Percentiles rank a stretch among this genome's conserved stretches.
phyloP scores from a whole-genome alignment of 2,113 vertebrate species.

The Nerophis ophidion region DNA sequence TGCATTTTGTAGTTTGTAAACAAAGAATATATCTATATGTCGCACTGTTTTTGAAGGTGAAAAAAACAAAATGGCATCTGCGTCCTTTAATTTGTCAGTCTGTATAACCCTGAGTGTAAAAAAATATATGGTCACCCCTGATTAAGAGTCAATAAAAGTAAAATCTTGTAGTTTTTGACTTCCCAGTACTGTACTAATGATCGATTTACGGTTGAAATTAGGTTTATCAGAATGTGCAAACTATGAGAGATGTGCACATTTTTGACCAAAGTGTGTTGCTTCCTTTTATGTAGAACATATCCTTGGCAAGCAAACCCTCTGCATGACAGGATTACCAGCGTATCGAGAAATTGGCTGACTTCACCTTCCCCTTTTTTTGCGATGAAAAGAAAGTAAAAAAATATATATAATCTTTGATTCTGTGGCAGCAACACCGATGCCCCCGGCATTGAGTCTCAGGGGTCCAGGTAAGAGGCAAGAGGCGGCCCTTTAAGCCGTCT shows the following conservation, averaged over 20 bases:
- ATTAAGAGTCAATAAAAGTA: too few relatives aligned
- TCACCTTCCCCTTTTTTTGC: slow-evolving; percentile 17
- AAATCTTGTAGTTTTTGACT: slow-evolving; percentile 15
- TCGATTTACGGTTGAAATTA: background rate
- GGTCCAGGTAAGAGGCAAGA: slow-evolving; percentile 53
- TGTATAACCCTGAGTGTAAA: too few relatives aligned
- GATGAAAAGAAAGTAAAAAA: slow-evolving; percentile 22
- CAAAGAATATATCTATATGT: too few relatives aligned
- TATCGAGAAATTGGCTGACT: slow-evolving; percentile 45
- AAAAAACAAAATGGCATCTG: too few relatives aligned
- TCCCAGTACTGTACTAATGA: slow-evolving; percentile 33
- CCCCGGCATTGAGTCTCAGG: slow-evolving; percentile 28
- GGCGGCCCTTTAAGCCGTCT: slow-evolving; percentile 50
- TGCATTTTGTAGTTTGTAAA: too few relatives aligned
- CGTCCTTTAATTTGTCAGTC: too few relatives aligned
- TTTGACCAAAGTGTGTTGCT: background rate
- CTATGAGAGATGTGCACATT: background rate
- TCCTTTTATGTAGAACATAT: slow-evolving; percentile 22
- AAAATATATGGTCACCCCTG: too few relatives aligned
- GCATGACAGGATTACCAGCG: slow-evolving; percentile 36
- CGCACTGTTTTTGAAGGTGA: too few relatives aligned
- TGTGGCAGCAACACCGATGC: slow-evolving; percentile 2
- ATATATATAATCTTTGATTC: slow-evolving; percentile 33
- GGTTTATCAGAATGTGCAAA: background rate
- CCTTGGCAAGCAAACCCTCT: slow-evolving; percentile 17